A percentile compares a stretch with the other conserved stretches of the same genome.
Evolutionary conservation across 2,113 vertebrate species (phyloP).

Genomic region (Mastomys natalensis): DNA sequence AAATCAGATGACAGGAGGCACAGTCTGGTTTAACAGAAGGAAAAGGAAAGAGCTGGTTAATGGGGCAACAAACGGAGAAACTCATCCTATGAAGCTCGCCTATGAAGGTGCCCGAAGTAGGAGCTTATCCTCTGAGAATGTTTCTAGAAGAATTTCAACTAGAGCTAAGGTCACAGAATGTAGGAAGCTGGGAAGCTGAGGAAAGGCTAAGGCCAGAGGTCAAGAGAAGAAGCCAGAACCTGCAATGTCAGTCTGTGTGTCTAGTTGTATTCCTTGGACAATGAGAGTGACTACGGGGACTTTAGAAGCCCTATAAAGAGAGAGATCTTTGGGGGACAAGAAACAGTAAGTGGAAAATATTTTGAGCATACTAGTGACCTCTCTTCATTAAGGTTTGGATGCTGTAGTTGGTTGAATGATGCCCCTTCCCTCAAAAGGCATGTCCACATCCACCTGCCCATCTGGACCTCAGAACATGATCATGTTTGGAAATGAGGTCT

Average conservation of each 20-base stretch:
- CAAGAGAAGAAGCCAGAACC: background rate
- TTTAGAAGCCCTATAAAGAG: rapidly evolving
- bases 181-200: rapidly evolving
- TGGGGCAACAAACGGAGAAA: background rate
- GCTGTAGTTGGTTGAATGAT: background rate
- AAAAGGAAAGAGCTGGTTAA: background rate
- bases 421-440: background rate
- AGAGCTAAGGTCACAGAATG: too few species aligned
- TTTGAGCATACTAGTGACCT: background rate
- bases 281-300: rapidly evolving
- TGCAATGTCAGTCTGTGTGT: background rate
- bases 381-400: background rate
- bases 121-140: background rate
- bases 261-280: background rate
- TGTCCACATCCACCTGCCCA: rapidly evolving
- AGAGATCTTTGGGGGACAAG: background rate
- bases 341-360: background rate
- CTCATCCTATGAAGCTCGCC: too few species aligned
- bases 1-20: background rate
- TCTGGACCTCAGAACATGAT: background rate
- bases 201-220: background rate
- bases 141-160: background rate
- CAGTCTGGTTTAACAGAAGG: background rate
- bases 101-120: background rate
- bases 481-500: background rate